phyloP scores from a whole-genome alignment of 2,113 vertebrate genomes.

The Bathybates hornii region DNA sequence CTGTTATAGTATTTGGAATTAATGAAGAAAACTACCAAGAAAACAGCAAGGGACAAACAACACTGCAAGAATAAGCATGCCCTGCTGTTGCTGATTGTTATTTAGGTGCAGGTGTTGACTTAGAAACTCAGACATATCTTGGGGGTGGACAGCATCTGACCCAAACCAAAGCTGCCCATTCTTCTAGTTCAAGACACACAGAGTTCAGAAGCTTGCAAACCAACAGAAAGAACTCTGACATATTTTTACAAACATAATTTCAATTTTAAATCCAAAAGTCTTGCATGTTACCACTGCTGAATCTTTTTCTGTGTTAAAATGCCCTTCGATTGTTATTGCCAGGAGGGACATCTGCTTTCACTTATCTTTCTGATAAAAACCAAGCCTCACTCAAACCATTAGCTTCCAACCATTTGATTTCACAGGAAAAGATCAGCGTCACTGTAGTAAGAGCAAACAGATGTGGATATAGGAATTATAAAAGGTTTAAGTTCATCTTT shows the following conservation, averaged over 20 bases:
- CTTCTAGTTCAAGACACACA: background rate
- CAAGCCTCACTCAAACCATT: slow-evolving; percentile 27
- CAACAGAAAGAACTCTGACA: background rate
- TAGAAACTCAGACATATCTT: background rate
- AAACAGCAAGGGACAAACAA: background rate
- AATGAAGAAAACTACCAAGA: background rate
- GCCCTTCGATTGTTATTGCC: background rate
- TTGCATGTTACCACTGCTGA: background rate
- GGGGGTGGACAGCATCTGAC: background rate
- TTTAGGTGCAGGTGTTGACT: background rate
- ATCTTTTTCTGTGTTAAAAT: background rate
- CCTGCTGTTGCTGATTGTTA: background rate
- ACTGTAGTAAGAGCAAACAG: slow-evolving; percentile 20
- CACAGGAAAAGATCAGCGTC: slow-evolving; percentile 32
- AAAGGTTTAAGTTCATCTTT: slow-evolving; percentile 14
- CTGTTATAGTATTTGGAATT: background rate
- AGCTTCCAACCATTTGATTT: slow-evolving; percentile 34
- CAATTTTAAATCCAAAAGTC: background rate
- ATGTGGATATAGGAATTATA: background rate
- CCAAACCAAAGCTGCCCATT: background rate
- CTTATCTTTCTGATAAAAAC: background rate
- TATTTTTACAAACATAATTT: background rate
- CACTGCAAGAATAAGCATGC: background rate
- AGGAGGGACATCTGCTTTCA: background rate
- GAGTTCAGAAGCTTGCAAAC: background rate